phyloP scores from a whole-genome alignment of 2,113 vertebrate species.

The Monopterus albus region DNA sequence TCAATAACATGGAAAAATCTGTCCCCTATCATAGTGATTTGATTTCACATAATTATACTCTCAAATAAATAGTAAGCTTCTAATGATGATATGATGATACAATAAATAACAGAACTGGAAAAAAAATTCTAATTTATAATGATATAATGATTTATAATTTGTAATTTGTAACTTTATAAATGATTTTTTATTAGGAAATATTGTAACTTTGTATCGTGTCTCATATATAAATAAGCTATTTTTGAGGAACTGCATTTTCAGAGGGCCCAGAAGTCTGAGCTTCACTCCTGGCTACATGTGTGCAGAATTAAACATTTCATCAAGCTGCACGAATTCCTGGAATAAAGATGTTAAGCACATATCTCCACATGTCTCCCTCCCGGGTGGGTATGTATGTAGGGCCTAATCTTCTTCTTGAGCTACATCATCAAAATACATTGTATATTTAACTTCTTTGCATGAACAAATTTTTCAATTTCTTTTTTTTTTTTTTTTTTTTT shows the following conservation, averaged over 20 bases:
- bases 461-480: too few species aligned
- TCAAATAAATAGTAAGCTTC: too few species aligned
- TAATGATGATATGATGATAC: too few species aligned
- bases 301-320: conserved; percentile 23
- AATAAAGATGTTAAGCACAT: conserved; percentile 28
- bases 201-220: neutral
- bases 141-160: too few species aligned
- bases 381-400: too few species aligned
- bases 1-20: too few species aligned
- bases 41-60: too few species aligned
- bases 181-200: neutral
- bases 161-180: neutral
- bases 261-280: conserved; percentile 5
- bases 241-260: neutral
- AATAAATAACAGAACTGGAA: neutral
- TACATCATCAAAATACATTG: conserved; percentile 47
- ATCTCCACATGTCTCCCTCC: conserved; percentile 27
- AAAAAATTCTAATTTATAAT: too few species aligned
- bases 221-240: neutral
- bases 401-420: conserved; percentile 38
- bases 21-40: too few species aligned
- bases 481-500: too few species aligned
- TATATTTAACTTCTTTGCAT: conserved; percentile 9
- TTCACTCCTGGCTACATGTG: conserved; percentile 12
- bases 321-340: conserved; percentile 4